phyloP scores from a whole-genome alignment of 2,797 vertebrate genomes.

The Gymnocypris eckloni region DNA sequence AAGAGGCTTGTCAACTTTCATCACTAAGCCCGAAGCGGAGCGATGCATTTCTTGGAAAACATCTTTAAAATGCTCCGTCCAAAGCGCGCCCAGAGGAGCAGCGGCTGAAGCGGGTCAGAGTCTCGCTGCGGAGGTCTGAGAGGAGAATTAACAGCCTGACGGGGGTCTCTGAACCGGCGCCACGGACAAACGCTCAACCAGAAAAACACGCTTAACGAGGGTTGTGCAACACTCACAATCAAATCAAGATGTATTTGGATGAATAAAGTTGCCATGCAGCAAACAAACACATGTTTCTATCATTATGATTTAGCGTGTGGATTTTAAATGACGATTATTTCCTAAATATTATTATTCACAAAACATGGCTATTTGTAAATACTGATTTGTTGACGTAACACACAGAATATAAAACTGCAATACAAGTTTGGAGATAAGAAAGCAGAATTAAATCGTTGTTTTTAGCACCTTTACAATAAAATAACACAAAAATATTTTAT shows the following conservation, averaged over 20 bases:
- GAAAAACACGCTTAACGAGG: neutral
- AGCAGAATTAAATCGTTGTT: no score
- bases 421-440: no score
- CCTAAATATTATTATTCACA: neutral
- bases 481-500: no score
- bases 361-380: neutral
- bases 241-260: neutral
- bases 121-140: neutral
- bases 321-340: neutral
- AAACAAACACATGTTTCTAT: neutral
- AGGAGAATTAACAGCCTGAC: slow-evolving; percentile 10
- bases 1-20: neutral
- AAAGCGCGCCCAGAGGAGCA: neutral
- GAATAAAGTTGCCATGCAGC: neutral
- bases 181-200: neutral
- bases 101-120: neutral
- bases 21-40: neutral
- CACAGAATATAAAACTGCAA: neutral
- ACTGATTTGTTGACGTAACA: neutral
- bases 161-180: neutral
- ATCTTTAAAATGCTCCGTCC: neutral
- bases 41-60: neutral
- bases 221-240: neutral
- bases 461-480: no score
- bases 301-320: neutral